Conservation (phyloP, 2,113 vertebrate species). For the Triplophysa siluroides region DNA sequence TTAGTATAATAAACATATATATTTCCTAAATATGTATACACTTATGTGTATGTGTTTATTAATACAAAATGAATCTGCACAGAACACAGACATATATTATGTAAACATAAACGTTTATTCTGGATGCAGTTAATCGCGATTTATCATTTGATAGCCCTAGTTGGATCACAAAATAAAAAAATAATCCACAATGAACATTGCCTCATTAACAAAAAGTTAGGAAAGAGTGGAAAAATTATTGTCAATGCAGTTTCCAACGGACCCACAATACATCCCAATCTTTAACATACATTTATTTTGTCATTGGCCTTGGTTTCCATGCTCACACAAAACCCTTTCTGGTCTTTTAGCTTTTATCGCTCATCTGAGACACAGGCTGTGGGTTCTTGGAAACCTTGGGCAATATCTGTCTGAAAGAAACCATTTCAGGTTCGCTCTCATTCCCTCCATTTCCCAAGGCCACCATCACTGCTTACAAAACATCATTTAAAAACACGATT, state of each 20-base stretch:
- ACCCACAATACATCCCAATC: background rate
- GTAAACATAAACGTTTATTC: no score
- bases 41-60: no score
- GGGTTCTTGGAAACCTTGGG: slow-evolving; percentile 36
- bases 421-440: slow-evolving; percentile 17
- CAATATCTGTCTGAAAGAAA: slow-evolving; percentile 1
- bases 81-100: no score
- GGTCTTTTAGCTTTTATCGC: slow-evolving; percentile 20
- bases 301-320: slow-evolving; percentile 39
- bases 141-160: no score
- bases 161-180: background rate
- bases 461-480: background rate
- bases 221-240: background rate
- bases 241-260: slow-evolving; percentile 27
- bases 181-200: background rate
- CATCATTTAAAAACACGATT: background rate
- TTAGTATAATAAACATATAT: no score
- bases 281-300: slow-evolving; percentile 36
- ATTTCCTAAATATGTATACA: no score
- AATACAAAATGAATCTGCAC: no score
- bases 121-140: no score
- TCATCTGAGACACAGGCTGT: slow-evolving; percentile 28
- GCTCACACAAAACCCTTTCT: slow-evolving; percentile 35
- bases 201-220: background rate
- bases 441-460: background rate